Conservation (phyloP, 2,888 invertebrate genomes). For the Drosophila setosimentum region DNA sequence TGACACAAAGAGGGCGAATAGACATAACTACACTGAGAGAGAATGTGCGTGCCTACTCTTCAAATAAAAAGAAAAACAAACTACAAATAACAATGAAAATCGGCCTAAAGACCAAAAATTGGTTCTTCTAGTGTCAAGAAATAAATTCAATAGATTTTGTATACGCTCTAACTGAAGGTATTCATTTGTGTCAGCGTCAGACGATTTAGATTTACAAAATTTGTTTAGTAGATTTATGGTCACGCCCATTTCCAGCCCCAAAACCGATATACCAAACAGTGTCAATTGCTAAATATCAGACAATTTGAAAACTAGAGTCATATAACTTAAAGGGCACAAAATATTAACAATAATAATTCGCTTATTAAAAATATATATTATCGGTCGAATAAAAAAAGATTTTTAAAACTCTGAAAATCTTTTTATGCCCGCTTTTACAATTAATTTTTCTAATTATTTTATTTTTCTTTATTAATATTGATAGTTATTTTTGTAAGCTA, state of each 20-base stretch:
- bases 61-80: not conserved
- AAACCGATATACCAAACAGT: not conserved
- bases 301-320: not conserved
- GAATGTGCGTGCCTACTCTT: not conserved
- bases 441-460: not conserved
- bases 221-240: not conserved
- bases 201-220: no score
- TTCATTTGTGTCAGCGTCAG: no score
- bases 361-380: no score
- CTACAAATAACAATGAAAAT: not conserved
- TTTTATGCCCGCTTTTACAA: not conserved
- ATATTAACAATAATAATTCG: not conserved
- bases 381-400: no score
- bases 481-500: not conserved
- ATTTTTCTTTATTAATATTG: not conserved
- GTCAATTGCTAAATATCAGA: not conserved
- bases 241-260: no score
- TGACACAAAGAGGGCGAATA: not conserved
- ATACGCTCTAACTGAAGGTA: not conserved
- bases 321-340: accelerated
- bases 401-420: no score
- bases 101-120: not conserved
- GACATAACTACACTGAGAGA: not conserved
- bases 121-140: not conserved
- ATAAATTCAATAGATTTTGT: not conserved